Evolutionary conservation across 2,113 vertebrate species (phyloP), one percentile per base, ranked within the genome.

Genomic region (Thamnophis sirtalis): DNA sequence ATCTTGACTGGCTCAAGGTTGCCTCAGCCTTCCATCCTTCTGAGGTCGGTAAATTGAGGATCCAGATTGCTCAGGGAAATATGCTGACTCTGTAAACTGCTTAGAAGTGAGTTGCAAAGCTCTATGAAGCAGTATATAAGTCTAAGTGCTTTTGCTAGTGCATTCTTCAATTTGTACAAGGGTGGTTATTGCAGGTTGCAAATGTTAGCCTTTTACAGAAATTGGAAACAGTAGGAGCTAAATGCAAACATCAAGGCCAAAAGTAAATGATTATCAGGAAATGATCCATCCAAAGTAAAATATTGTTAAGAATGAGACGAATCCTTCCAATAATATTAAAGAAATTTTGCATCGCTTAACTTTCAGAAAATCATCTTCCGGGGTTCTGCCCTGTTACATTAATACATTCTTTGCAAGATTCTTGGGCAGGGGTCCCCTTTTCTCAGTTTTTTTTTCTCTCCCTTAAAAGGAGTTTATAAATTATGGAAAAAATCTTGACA

Each of bases 401-500:
- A 95, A 95, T 87, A 93, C 93, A 93, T 91, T 93, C 93, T 49
- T 95, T 95, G 94, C 91, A 94, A 92, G 92, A 91, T 95, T 96
- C 95, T 95, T 95, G 93, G 91, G 93, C 68, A 94, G 89, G 93
- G 92, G 43, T 48, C 17, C 6, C 10, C 26, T 3, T 33, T 80
- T 80, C 33, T 6, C 33, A 80, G 7, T 10, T 38, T 43, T 19
- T 87, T 15, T 90, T 84, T 50, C 24, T 84, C 56, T 94, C 94
- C 94, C 90, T 91, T 89, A 54, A 73, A 94, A 94, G 88, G 92
- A 89, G 89, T 96, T 96, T 96, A 96, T 96, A 97, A 96, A 96
- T 97, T 97, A 97, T 96, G 96, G 94, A 96, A 96, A 96, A 93
- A 93, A n/a, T 95, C 94, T 92, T 96, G 96, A 96, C 96, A 96